Conservation (phyloP, 2,113 vertebrate species). For the Pandion haliaetus region DNA sequence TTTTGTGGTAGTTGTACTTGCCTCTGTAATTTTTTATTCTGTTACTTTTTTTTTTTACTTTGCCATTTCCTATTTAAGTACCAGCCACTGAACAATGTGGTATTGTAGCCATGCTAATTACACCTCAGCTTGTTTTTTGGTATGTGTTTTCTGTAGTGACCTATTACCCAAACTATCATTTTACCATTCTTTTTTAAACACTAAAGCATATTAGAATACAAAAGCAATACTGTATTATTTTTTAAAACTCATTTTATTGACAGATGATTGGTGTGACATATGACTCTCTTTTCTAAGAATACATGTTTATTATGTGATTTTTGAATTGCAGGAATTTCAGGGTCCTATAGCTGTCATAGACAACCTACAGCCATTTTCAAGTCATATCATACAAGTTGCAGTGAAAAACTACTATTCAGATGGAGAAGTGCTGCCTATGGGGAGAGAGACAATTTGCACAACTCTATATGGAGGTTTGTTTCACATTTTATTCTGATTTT, state of each 20-base stretch:
- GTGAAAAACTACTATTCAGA: slow-evolving; percentile 74
- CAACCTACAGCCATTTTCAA: slow-evolving; percentile 70
- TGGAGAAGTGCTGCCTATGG: neutral
- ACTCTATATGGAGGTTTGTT: slow-evolving; percentile 72
- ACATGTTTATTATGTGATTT: neutral
- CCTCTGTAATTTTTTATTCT: neutral
- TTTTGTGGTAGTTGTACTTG: neutral
- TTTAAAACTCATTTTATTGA: neutral
- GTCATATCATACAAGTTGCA: slow-evolving; percentile 59
- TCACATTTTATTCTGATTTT: neutral
- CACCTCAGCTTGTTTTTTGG: neutral
- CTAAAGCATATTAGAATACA: neutral
- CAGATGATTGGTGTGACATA: neutral
- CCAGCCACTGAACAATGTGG: neutral
- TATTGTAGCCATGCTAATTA: neutral
- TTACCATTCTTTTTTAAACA: neutral
- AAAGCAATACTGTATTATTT: neutral
- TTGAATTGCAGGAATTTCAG: slow-evolving; percentile 72
- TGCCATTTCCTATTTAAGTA: neutral
- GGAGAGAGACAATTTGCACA: slow-evolving; percentile 31
- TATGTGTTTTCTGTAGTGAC: neutral
- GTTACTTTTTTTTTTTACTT: neutral
- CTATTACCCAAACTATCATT: neutral
- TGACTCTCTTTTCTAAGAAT: neutral
- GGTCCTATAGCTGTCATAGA: slow-evolving; percentile 15